Evolutionary conservation across 2,888 invertebrate genomes (phyloP).

Genomic region (Epiblema foenella): DNA sequence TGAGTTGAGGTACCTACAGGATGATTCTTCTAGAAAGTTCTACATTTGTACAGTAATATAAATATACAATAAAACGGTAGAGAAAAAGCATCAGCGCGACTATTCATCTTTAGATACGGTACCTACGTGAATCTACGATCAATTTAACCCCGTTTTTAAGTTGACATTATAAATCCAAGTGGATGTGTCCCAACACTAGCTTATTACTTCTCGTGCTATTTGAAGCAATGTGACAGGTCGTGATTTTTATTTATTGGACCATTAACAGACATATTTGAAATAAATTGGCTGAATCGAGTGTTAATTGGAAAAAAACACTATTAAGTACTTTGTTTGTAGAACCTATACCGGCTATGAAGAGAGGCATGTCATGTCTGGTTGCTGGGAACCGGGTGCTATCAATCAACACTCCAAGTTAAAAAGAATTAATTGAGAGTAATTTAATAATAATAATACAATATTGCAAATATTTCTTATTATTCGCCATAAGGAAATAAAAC

Average conservation of each 20-base stretch:
- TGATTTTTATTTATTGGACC: slow-evolving; percentile 29
- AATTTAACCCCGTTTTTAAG: too few relatives aligned
- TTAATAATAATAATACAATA: background rate
- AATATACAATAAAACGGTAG: too few relatives aligned
- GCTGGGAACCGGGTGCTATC: slow-evolving; percentile 2
- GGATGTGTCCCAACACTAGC: slow-evolving; percentile 37
- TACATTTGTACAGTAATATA: too few relatives aligned
- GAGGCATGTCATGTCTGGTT: background rate
- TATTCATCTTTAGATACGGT: too few relatives aligned
- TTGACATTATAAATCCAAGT: too few relatives aligned
- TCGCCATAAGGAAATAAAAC: too few relatives aligned
- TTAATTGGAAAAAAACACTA: slow-evolving; percentile 14
- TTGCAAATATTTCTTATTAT: background rate
- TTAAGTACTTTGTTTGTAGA: slow-evolving; percentile 1
- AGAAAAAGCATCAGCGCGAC: too few relatives aligned
- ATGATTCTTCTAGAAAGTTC: slow-evolving; percentile 25
- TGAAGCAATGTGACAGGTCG: slow-evolving; percentile 20
- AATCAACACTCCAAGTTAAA: background rate
- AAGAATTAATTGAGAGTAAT: background rate
- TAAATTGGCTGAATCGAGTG: slow-evolving; percentile 16
- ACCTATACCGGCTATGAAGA: background rate
- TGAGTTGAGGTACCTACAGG: background rate
- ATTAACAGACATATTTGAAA: slow-evolving; percentile 21
- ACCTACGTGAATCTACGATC: too few relatives aligned
- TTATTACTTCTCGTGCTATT: slow-evolving; percentile 18